phyloP scores from a whole-genome alignment of 2,113 vertebrate genomes.

The Columba janthina region DNA sequence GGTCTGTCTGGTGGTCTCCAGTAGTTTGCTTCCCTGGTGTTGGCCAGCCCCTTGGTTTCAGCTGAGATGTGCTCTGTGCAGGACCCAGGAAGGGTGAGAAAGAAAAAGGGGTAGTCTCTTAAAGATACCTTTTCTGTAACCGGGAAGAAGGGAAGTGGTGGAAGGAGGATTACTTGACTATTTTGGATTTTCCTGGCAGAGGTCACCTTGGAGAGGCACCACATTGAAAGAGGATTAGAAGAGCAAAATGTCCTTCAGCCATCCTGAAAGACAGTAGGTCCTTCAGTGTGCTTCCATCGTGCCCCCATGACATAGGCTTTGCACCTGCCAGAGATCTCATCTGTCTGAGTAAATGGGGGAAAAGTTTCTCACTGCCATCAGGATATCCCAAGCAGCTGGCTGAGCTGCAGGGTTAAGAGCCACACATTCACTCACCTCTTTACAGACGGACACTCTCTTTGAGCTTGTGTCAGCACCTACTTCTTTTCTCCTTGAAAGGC shows the following conservation, averaged over 20 bases:
- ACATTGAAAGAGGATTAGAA: neutral
- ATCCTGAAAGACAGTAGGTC: neutral
- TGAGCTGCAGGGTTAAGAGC: rapidly evolving
- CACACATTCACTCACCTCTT: neutral
- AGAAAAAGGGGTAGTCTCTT: neutral
- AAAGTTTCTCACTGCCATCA: neutral
- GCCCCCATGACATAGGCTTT: neutral
- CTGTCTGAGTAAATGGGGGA: neutral
- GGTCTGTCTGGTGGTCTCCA: neutral
- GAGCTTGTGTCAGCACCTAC: neutral
- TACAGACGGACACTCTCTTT: neutral
- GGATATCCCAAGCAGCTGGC: neutral
- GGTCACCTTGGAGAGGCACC: neutral
- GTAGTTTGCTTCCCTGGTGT: neutral
- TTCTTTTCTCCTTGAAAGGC: neutral
- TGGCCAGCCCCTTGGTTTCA: neutral
- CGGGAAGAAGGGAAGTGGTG: neutral
- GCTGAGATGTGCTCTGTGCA: neutral
- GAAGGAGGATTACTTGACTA: neutral
- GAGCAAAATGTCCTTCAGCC: neutral
- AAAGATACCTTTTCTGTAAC: neutral
- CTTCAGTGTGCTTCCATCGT: neutral
- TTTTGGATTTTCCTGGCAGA: neutral
- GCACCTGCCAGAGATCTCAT: neutral
- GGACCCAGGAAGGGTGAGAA: neutral